Evolutionary conservation across 2,888 invertebrate species (phyloP).

Genomic region (Caenorhabditis sp.): DNA sequence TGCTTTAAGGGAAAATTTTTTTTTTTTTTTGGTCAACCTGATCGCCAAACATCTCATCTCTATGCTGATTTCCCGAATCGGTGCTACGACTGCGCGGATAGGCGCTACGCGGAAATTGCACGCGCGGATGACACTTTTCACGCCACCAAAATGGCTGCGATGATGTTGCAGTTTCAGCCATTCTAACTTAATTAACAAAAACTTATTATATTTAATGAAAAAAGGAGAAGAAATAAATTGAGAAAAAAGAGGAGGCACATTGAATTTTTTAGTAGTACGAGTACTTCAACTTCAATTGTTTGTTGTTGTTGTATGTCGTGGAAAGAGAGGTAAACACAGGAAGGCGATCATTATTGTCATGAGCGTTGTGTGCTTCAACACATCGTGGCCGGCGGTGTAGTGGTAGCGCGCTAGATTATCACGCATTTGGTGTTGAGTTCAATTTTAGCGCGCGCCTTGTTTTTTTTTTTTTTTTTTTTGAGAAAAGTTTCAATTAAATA

Average conservation of each 20-base stretch:
- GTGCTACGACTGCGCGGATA: constrained; percentile 46
- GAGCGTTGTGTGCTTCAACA: neutral
- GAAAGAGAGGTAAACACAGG: neutral
- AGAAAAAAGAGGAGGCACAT: neutral
- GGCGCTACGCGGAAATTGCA: constrained; percentile 20
- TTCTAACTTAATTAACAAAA: neutral
- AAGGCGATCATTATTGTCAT: neutral
- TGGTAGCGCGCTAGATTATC: no score
- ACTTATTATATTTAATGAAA: neutral
- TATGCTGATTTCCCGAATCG: constrained; percentile 23
- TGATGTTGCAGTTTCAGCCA: neutral
- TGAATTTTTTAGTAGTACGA: no score
- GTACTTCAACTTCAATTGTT: neutral
- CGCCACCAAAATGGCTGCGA: constrained; percentile 56
- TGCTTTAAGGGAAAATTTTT: neutral
- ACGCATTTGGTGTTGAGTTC: no score
- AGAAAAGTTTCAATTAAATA: neutral
- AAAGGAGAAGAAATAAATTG: neutral
- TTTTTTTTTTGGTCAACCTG: neutral
- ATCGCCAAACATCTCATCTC: neutral
- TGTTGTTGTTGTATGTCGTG: no score
- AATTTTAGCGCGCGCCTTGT: no score
- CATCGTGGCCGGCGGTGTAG: neutral
- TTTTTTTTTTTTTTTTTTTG: neutral
- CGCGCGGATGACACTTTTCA: constrained; percentile 45